Base-by-base conservation (phyloP, 2,113 vertebrate genomes). In the Brachionichthys hirsutus region DNA sequence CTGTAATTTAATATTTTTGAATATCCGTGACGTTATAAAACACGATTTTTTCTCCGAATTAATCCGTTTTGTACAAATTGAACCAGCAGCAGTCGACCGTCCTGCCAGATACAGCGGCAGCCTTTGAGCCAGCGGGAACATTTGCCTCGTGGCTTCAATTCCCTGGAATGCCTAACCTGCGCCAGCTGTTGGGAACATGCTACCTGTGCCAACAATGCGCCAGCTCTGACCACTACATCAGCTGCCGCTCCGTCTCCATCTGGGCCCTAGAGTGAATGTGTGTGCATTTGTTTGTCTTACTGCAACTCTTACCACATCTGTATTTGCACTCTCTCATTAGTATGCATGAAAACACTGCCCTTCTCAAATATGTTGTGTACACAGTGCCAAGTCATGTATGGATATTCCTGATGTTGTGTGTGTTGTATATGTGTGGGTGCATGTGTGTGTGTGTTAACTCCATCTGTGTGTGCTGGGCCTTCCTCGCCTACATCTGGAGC, bases 101-200 rank as follows among this genome's bases (percentile, higher is more conserved):
- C 45, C 75, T 69, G 81, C 92, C 77, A 77, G 79, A 81, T 78
- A 92, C 92, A 89, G 90, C 87, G 86, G 88, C 90, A 93, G 91
- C 94, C 91, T 91, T 92, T 89, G 15, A 87, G 94, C 94, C 94
- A 97, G 94, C 93, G 92, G 91, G 93, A 98, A 96, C 95, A 96
- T 97, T 96, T 95, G 95, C 95, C 94, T 96, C 94, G 94, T 94
- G 96, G 94, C 94, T 94, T 93, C 93, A 98, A 97, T 97, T 97
- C 96, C 96, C 95, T 95, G 95, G 95, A 95, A 96, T 95, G 95
- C 93, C 94, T 95, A 97, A 98, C 95, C 95, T 95, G 94, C 92
- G 95, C 95, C 97, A 99, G 97, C 95, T 98, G 97, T 97, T 96
- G 94, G 94, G 94, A 94, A 96, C 96, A 94, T 92, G 95, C 91